These are phyloP conservation scores for Batillaria attramentaria DNA, from an alignment of 1,140 invertebrate genomes.

Conservation along the genomic window DNA sequence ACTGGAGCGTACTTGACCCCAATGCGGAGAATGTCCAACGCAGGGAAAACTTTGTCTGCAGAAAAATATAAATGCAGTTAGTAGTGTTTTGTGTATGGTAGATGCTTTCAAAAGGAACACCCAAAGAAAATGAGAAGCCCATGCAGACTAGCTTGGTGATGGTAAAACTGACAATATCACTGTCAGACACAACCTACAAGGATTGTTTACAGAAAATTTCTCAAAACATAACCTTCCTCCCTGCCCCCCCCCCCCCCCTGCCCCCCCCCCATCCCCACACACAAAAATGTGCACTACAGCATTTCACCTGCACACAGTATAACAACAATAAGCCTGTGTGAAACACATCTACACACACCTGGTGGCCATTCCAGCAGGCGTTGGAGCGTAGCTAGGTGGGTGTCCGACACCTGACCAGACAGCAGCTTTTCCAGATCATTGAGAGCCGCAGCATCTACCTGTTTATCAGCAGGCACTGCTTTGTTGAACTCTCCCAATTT, in stretches of 20 bases:
- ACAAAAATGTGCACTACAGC: background rate
- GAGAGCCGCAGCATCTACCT: slow-evolving; percentile 45
- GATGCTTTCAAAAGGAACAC: too few relatives aligned
- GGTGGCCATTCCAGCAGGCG: slow-evolving; percentile 16
- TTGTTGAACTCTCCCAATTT: slow-evolving; percentile 82
- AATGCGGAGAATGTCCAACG: slow-evolving; percentile 86
- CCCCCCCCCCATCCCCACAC: background rate
- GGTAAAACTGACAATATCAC: background rate
- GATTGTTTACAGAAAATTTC: background rate
- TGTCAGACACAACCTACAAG: background rate
- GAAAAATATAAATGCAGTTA: slow-evolving; percentile 50
- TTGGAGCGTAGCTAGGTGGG: slow-evolving; percentile 3
- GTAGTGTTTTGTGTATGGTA: too few relatives aligned
- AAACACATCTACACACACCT: background rate
- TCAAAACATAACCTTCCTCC: background rate
- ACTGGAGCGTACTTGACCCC: slow-evolving; percentile 80
- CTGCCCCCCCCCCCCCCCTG: too few relatives aligned
- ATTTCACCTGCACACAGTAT: background rate
- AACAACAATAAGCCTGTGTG: background rate
- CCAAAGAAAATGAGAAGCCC: too few relatives aligned
- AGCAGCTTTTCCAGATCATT: slow-evolving; percentile 44
- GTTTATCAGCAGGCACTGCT: slow-evolving; percentile 67
- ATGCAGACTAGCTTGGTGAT: too few relatives aligned
- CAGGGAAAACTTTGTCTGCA: slow-evolving; percentile 87
- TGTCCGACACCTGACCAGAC: slow-evolving; percentile 40